phyloP scores from a whole-genome alignment of 2,888 invertebrate genomes.

The Noctua janthe region DNA sequence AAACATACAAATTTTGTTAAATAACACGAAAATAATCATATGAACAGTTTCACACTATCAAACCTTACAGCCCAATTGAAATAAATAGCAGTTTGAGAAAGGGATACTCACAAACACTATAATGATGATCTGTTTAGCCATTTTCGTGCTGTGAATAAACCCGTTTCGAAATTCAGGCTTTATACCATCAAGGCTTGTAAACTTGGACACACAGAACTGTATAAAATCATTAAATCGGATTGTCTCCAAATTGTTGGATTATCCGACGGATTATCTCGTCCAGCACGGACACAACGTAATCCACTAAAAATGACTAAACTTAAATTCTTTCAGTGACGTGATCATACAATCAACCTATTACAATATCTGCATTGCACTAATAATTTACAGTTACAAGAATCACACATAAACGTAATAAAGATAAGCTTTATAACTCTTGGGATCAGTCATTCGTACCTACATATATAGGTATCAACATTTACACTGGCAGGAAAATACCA shows the following conservation, averaged over 20 bases:
- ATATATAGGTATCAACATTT: constrained; percentile 13
- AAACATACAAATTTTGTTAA: not conserved
- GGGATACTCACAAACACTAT: constrained; percentile 51
- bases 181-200: constrained; percentile 62
- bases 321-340: not conserved
- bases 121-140: constrained; percentile 57
- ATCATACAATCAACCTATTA: not conserved
- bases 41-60: not conserved
- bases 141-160: constrained; percentile 47
- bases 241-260: constrained; percentile 38
- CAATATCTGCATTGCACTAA: constrained; percentile 13
- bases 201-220: constrained; percentile 35
- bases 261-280: constrained; percentile 46
- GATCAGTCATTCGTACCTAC: constrained; percentile 33
- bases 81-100: not conserved
- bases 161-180: constrained; percentile 25
- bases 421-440: constrained; percentile 44
- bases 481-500: constrained; percentile 21
- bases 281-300: constrained; percentile 18
- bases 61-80: not conserved
- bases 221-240: constrained; percentile 40
- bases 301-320: constrained; percentile 17
- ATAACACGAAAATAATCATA: not conserved
- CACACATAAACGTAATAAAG: constrained; percentile 25
- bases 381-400: constrained; percentile 24